Conservation (phyloP, 2,888 invertebrate genomes). For the Dolichopus griseipennis region DNA sequence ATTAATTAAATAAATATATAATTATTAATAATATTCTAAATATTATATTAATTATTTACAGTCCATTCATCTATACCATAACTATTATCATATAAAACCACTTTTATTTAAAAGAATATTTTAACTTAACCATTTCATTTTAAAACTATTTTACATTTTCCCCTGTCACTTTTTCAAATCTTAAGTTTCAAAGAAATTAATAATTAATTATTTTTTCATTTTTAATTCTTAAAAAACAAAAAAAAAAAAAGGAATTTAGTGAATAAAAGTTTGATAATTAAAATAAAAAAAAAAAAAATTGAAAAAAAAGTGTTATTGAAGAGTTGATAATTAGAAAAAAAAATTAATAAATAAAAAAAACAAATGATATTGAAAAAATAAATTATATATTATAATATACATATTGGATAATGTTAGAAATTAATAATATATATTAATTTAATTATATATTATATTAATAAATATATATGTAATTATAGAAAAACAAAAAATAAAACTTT, state of each 20-base stretch:
- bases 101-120: too few relatives aligned
- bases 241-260: neutral
- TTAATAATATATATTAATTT: slow-evolving; percentile 19
- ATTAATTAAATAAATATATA: too few relatives aligned
- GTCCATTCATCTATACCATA: too few relatives aligned
- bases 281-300: slow-evolving; percentile 11
- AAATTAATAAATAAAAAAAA: slow-evolving; percentile 20
- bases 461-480: slow-evolving; percentile 15
- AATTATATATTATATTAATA: slow-evolving; percentile 16
- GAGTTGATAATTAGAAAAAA: slow-evolving; percentile 18
- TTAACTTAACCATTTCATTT: too few relatives aligned
- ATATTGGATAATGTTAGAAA: slow-evolving; percentile 17
- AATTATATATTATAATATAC: slow-evolving; percentile 15
- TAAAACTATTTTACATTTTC: too few relatives aligned
- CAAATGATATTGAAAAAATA: slow-evolving; percentile 23
- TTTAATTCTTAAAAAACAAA: neutral
- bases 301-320: slow-evolving; percentile 16
- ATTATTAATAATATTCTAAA: too few relatives aligned
- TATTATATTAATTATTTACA: too few relatives aligned
- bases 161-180: too few relatives aligned
- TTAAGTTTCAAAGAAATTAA: too few relatives aligned
- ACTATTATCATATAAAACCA: too few relatives aligned
- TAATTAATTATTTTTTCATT: too few relatives aligned
- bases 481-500: neutral
- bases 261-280: neutral